These are phyloP conservation scores for Sinonovacula constricta DNA, from an alignment of 1,140 invertebrate species.

Conservation along the genomic window DNA sequence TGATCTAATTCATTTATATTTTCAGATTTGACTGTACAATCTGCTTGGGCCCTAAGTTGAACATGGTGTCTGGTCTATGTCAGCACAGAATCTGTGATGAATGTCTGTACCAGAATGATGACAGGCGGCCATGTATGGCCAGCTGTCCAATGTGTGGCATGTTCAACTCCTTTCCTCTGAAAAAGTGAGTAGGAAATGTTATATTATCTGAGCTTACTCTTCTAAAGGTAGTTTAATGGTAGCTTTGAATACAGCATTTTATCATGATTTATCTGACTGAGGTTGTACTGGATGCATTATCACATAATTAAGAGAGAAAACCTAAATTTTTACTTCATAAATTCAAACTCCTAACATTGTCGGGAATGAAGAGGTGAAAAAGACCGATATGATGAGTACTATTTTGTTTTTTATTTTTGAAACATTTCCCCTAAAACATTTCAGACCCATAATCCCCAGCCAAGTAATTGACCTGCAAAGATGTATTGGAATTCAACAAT, in stretches of 20 bases:
- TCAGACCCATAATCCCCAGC: constrained; percentile 58
- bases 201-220: not conserved
- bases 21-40: constrained; percentile 60
- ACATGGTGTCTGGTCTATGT: constrained; percentile 63
- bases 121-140: constrained; percentile 36
- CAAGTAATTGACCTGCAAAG: constrained; percentile 60
- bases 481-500: constrained; percentile 58
- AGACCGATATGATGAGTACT: not conserved
- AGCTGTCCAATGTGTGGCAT: constrained; percentile 57
- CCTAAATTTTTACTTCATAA: not conserved
- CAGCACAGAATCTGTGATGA: constrained; percentile 61
- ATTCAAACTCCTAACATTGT: not conserved
- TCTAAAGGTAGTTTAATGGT: not conserved
- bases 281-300: not conserved
- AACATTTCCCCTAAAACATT: constrained; percentile 13
- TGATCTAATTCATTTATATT: too few relatives aligned
- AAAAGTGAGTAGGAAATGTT: constrained; percentile 30
- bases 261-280: not conserved
- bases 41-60: constrained; percentile 54
- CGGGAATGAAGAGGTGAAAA: not conserved
- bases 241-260: not conserved
- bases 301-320: not conserved
- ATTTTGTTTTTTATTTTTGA: not conserved
- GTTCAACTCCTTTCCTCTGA: constrained; percentile 46
- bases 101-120: constrained; percentile 56